Base-by-base conservation (phyloP, 2,888 invertebrate genomes). In the Arenicola marina region DNA sequence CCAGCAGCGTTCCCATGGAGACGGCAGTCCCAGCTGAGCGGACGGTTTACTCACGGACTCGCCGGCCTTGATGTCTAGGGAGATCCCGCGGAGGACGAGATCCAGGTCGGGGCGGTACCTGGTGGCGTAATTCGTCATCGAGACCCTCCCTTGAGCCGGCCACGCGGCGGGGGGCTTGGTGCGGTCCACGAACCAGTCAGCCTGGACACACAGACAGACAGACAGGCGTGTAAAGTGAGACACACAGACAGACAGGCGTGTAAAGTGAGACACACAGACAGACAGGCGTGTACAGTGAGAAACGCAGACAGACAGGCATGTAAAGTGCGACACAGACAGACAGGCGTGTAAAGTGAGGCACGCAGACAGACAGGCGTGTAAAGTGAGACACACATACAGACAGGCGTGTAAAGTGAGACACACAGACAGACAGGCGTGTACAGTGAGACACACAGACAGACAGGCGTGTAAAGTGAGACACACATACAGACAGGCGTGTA, bases 11-110 rank as follows among this genome's bases (percentile, higher is more conserved):
- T n/a, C n/a, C n/a, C n/a, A n/a, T n/a, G n/a, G n/a, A n/a, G n/a
- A n/a, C n/a, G n/a, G n/a, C n/a, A n/a, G n/a, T n/a, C n/a, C n/a
- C n/a, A n/a, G n/a, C n/a, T n/a, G n/a, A n/a, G n/a, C n/a, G n/a
- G n/a, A n/a, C n/a, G n/a, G n/a, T n/a, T n/a, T n/a, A n/a, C 48
- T 48, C 24, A 48, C 48, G 18, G 11, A n/a, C 48, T 48, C 48
- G 26, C 48, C 48, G 26, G n/a, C 48, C 26, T 48, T 48, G 18
- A 48, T 24, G 15, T 11, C 24, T 7, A 48, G 7, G 24, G 7
- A n/a, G 48, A 48, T 11, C 7, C 48, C 48, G 18, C 24, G 11
- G 18, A 48, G 48, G 11, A 48, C 48, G 18, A 48, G 26, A 24
- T 24, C 26, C 26, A 48, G 48, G 7, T 48, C 48, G 26, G 48